A percentile compares a stretch with the other conserved stretches of the same genome.
Conservation (phyloP, 2,113 vertebrate species). For the Verasper variegatus region DNA sequence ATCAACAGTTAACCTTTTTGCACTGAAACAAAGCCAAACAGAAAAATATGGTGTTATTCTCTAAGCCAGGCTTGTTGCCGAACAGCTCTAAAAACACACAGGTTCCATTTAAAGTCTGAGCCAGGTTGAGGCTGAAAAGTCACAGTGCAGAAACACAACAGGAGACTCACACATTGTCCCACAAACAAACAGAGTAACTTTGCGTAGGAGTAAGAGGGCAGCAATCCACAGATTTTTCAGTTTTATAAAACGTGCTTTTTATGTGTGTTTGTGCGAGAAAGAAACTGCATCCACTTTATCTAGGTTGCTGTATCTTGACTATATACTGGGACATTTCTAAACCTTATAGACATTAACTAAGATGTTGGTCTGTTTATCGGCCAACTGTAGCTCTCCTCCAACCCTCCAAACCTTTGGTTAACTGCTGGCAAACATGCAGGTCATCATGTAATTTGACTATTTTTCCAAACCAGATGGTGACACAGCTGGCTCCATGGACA, state of each 20-base stretch:
- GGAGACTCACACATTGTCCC: background rate
- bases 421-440: constrained; percentile 21
- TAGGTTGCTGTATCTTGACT: background rate
- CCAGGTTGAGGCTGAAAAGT: constrained; percentile 56
- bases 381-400: background rate
- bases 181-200: background rate
- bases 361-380: background rate
- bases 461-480: constrained; percentile 50
- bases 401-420: constrained; percentile 5
- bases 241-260: background rate
- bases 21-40: constrained; percentile 55
- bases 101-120: constrained; percentile 47
- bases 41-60: constrained; percentile 20
- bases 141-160: constrained; percentile 2
- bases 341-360: background rate
- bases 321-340: background rate
- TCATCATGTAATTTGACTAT: constrained; percentile 23
- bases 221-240: background rate
- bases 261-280: background rate
- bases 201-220: constrained; percentile 3
- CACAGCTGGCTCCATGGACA: constrained; percentile 47
- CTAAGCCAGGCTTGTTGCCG: constrained; percentile 30
- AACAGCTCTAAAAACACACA: constrained; percentile 52
- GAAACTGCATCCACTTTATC: background rate
- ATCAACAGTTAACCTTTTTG: constrained; percentile 65